Evolutionary conservation across 2,113 vertebrate species (phyloP).

Genomic region (Eurypyga helias): DNA sequence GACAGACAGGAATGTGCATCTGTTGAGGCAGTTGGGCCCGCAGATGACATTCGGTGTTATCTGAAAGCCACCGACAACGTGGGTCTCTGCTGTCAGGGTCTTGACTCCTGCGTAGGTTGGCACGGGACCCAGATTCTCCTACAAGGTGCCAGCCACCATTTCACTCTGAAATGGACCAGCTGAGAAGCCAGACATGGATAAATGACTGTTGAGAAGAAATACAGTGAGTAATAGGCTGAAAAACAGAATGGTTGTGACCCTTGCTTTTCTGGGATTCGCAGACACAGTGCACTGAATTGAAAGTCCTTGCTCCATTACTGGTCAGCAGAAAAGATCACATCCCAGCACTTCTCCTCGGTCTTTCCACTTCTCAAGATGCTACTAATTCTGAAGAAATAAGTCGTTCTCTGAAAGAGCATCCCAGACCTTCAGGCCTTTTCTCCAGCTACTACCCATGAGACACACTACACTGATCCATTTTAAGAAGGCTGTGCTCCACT

Average conservation of each 20-base stretch:
- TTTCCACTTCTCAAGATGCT: background rate
- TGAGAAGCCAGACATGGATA: background rate
- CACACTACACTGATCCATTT: background rate
- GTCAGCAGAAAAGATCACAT: background rate
- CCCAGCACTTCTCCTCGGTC: background rate
- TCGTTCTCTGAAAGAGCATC: background rate
- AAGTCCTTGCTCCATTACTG: background rate
- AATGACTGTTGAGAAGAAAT: background rate
- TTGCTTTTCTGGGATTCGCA: background rate
- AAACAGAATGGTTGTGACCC: background rate
- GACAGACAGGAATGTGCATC: slow-evolving; percentile 67
- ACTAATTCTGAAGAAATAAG: background rate
- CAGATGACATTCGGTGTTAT: background rate
- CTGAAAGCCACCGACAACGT: background rate
- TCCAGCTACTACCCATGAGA: background rate
- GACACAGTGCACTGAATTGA: background rate
- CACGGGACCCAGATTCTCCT: background rate
- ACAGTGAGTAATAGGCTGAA: background rate
- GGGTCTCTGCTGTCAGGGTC: background rate
- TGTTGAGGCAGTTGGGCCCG: slow-evolving; percentile 32
- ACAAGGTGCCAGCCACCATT: background rate
- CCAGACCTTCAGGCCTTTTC: background rate
- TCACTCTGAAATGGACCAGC: background rate
- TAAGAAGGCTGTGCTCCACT: background rate
- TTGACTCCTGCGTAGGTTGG: background rate